Evolutionary conservation across 2,797 vertebrate genomes (phyloP), one percentile per base, ranked within the genome.

Genomic region (Aulostomus chinensis): DNA sequence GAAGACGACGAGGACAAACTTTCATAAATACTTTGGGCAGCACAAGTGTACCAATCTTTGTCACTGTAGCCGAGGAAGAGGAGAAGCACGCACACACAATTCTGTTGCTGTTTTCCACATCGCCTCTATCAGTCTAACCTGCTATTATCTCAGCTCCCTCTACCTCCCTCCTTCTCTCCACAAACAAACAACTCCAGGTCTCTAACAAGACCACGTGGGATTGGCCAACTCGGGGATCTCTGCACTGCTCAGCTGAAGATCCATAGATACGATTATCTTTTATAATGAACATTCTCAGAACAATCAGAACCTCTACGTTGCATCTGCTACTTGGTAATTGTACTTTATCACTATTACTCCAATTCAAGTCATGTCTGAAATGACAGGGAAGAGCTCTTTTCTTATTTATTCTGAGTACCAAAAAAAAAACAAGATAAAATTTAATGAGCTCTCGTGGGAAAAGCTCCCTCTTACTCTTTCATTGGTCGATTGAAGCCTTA

Each of bases 401-500:
- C n/a, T 57, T 52, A 12, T 61, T 60, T 32, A 56, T 54, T 72
- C 22, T 13, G 20, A 63, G 52, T 60, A n/a, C n/a, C n/a, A n/a
- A 33, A 40, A 59, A 14, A 21, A 61, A 67, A 70, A 42, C 41
- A 65, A 69, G 58, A 71, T 47, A 15, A 24, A 31, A 58, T 78
- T 83, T 84, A 85, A 87, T 85, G 76, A 84, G 76, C n/a, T 49
- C 78, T 59, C 58, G 24, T 37, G 78, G 76, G 83, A 71, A 28
- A 54, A 24, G 24, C 12, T 2, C 25, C 49, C 56, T 58, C 53
- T 37, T 18, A 24, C 52, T 57, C 40, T 56, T 55, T 66, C 28
- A 63, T 55, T 56, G 65, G 40, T 39, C 29, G 39, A 71, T 51
- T 18, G 36, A 51, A 48, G 51, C 28, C 17, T 58, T 31, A 32